Base-by-base conservation (phyloP, 2,888 invertebrate species). In the Ethmia dodecea region DNA sequence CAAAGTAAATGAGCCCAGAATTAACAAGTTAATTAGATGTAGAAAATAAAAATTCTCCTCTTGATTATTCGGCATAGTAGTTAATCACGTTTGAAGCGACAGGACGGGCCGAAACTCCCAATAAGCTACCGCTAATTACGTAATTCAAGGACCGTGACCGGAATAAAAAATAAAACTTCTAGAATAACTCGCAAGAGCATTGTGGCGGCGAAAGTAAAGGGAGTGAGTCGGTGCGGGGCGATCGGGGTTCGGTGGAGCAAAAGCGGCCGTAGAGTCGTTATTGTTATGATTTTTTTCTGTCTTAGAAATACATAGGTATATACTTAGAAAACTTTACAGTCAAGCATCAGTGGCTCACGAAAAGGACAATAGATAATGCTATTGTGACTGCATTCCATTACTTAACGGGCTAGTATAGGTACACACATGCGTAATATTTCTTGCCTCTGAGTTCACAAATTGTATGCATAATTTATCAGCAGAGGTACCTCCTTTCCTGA, bases 41-140 rank as follows among this genome's bases (percentile, higher is more conserved):
- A n/a, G 38, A 37, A 38, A 38, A 33, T 33, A 41, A 45, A 54
- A 49, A 49, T 46, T 55, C 59, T 61, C n/a, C n/a, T n/a, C n/a
- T n/a, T n/a, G n/a, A 60, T 64, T 62, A 64, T 62, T 66, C 61
- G 38, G 42, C 43, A 37, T 38, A 40, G 55, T 56, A 62, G 61
- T 63, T 67, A 69, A 73, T 71, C 62, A 60, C 52, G 58, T 64
- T 70, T 55, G 55, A 56, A 62, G 57, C 58, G 59, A 67, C 66
- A 63, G 60, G 61, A 65, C 62, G 58, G n/a, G 60, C 61, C 60
- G 49, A 51, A 64, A 68, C 60, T 69, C 60, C 62, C 69, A 75
- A 79, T 76, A 71, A 70, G 65, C 68, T 69, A 63, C 73, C 60
- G 64, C 76, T 81, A 81, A 84, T 84, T 81, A 80, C 66, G 72